Base-by-base conservation (phyloP, 2,888 invertebrate species). In the Stratiomys singularior region DNA sequence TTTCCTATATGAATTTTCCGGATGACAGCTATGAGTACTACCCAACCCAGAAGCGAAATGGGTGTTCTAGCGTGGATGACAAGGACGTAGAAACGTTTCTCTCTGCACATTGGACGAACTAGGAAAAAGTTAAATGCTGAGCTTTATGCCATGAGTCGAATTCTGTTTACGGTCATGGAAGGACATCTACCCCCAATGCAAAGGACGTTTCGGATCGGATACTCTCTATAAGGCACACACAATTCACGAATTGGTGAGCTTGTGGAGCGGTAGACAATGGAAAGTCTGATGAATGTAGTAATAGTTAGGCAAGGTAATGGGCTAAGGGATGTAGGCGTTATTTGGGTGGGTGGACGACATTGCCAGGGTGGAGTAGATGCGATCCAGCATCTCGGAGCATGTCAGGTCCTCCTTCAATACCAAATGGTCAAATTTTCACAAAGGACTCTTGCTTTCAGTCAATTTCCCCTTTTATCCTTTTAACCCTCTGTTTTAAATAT, bases 91-190 rank as follows among this genome's bases (percentile, higher is more conserved):
- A 44, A 47, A 69, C 25, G 11, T 46, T 47, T 69, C 30, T 30
- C 69, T 18, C 18, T 23, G 7, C 47, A 69, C 69, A 74, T 74
- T 58, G 37, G 30, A 58, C 58, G 15, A 30, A 52, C 74, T 23
- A 74, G 60, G n/a, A 63, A 21, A 60, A 74, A 74, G 74, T 74
- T 74, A 74, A 74, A 58, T 58, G 74, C 74, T 23, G 74, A 74
- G 74, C 74, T 60, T 74, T 72, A 72, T 66, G 23, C 11, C 25
- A 23, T 37, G 9, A 18, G 23, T 60, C 23, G 21, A 47, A 13
- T 18, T 52, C 56, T 72, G 56, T 72, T 5, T 72, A 56, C 72
- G 72, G 52, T 52, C 72, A 72, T 72, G 30, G 30, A 72, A 72
- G 69, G 69, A 69, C 69, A 69, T 47, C 47, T 46, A 69, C 46